Base-by-base conservation (phyloP, 2,888 invertebrate species). In the Antheraea yamamai region DNA sequence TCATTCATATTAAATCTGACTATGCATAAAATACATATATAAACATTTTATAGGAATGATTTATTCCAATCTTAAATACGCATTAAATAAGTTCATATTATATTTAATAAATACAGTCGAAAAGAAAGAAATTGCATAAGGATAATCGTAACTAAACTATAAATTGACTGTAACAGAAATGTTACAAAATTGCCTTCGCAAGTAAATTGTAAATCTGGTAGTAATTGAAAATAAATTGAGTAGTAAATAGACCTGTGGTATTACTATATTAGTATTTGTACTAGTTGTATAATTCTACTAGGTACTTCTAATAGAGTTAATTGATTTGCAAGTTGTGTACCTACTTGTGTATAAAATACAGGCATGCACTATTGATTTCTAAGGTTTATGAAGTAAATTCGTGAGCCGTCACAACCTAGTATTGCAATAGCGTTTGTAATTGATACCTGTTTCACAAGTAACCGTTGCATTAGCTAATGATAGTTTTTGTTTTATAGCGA, bases 401-500 rank as follows among this genome's bases (percentile, higher is more conserved):
- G 16, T 66, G 26, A 30, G 23, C 23, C 61, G 61, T 23, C 8
- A 58, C n/a, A 58, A n/a, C n/a, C 58, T n/a, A 20, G 8, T 7
- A 58, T 23, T 64, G 14, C 26, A 66, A 30, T 76, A 35, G n/a
- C 74, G 55, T 47, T 47, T 47, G 74, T 58, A 71, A 74, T 71
- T 47, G 61, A 51, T 51, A 61, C 75, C 64, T 64, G 72, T 75
- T 55, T 30, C 30, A 51, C 64, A 39, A 64, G 74, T 72, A 76
- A 64, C 58, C 64, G 74, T 75, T 70, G 68, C 73, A 71, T 75
- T 75, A 73, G 30, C 75, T 75, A 76, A 73, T 74, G 73, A 70
- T 76, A 72, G 55, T 61, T 70, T 73, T 75, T 52, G 74, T 70
- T 70, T 72, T 77, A n/a, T 52, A 73, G 55, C 74, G 68, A 68